Evolutionary conservation across 30 jellyfish, hydroid and myxozoan species (phyloP), one percentile per base, ranked within the genome.

Genomic region (Morbakka virulenta): DNA sequence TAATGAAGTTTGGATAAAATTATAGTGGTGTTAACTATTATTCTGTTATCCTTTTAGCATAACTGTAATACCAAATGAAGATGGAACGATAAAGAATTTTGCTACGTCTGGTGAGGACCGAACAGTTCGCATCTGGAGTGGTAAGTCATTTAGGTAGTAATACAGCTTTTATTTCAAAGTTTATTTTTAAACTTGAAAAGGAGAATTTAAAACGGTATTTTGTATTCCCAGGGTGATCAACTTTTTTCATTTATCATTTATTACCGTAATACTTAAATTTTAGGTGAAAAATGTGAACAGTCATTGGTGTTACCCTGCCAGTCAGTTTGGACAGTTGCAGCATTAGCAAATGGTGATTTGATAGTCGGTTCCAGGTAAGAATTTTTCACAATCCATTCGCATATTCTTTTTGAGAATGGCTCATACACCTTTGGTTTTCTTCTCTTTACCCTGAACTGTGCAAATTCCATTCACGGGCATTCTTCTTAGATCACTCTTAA

Each of bases 21-120:
- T n/a, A n/a, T n/a, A n/a, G n/a, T n/a, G n/a, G n/a, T n/a, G n/a
- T n/a, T n/a, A n/a, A n/a, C n/a, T n/a, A n/a, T 2, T 74, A 4
- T 64, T 32, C 36, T 47, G 4, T 1, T 72, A 28, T 49, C 1
- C 35, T 49, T 47, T 32, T 76, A 84, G 95, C 36, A 74, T 87
- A 47, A 50, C 90, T 0, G 70, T 67, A 1, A 34, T 87, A 27
- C 84, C 86, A 0, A 14, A 66, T 33, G 77, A 61, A 6, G 87
- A 30, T 41, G 94, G 82, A 2, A 50, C 75, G 21, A n/a, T n/a
- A n/a, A n/a, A n/a, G n/a, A n/a, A n/a, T n/a, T 87, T 80, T 74
- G 90, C 83, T 3, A 51, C 95, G 0, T 87, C 95, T 76, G 96
- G 96, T 2, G 96, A 87, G 50, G 96, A 87, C 61, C 41, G 96